These are phyloP conservation scores for Drosophila bipectinata DNA, from an alignment of 1,140 invertebrate genomes.

Conservation along the genomic window DNA sequence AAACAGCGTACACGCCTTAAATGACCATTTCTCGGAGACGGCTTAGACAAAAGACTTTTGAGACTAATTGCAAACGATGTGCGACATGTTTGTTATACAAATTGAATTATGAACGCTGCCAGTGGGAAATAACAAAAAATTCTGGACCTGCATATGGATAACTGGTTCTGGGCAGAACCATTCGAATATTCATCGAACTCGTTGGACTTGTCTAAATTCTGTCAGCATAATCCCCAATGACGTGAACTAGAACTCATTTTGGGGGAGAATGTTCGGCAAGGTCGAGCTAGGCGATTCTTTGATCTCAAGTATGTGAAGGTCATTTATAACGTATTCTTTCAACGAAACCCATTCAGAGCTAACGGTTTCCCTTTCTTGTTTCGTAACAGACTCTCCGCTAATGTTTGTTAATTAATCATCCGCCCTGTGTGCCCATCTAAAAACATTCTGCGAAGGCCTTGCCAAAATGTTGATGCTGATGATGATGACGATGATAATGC, in stretches of 20 bases:
- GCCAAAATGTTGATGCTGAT: conserved; percentile 45
- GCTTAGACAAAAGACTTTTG: conserved; percentile 20
- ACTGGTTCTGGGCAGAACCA: conserved; percentile 20
- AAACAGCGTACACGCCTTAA: conserved; percentile 42
- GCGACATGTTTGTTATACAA: conserved; percentile 22
- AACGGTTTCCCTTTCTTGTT: conserved; percentile 62
- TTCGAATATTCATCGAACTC: conserved; percentile 9
- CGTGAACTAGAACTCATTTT: conserved; percentile 42
- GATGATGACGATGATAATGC: conserved; percentile 33
- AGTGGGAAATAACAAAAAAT: conserved; percentile 14
- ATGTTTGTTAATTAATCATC: conserved; percentile 66
- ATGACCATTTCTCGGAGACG: conserved; percentile 7
- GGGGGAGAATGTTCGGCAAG: conserved; percentile 48
- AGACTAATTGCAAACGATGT: conserved; percentile 30
- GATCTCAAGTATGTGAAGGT: conserved; percentile 62
- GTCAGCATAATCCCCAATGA: conserved; percentile 34
- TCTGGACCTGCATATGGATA: conserved; percentile 2
- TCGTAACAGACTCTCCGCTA: conserved; percentile 60
- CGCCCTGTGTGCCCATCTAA: conserved; percentile 51
- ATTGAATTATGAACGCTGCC: conserved; percentile 39
- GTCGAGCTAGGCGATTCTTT: conserved; percentile 30
- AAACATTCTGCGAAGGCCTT: conserved; percentile 42
- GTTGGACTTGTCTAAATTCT: conserved; percentile 23
- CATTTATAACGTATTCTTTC: conserved; percentile 35
- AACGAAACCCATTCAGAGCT: conserved; percentile 19